phyloP scores from a whole-genome alignment of 2,113 vertebrate genomes.

The Butorides virescens region DNA sequence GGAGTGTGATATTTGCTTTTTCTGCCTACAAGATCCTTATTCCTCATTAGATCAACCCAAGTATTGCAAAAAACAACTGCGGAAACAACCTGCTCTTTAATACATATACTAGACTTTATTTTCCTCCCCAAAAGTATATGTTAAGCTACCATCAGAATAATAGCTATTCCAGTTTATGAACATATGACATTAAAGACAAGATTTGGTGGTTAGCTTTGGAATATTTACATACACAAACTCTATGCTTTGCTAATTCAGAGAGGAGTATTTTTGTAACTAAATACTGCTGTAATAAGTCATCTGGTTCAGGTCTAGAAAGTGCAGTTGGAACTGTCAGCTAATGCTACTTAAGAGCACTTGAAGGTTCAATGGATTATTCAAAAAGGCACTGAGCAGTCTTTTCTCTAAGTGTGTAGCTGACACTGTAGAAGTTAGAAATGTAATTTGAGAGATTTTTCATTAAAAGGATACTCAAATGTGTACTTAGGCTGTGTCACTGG shows the following conservation, averaged over 20 bases:
- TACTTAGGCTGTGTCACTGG: background rate
- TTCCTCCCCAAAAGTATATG: background rate
- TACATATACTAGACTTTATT: background rate
- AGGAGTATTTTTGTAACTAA: background rate
- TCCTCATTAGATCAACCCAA: background rate
- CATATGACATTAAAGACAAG: background rate
- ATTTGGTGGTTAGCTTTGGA: background rate
- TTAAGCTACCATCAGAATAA: background rate
- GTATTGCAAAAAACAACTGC: background rate
- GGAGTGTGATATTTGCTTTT: background rate
- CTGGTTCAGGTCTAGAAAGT: constrained; percentile 14
- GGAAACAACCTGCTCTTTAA: background rate
- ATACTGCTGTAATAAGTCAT: background rate
- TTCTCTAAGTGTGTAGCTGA: background rate
- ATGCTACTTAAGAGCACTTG: constrained; percentile 18
- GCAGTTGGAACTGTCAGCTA: constrained; percentile 18
- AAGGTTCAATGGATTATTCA: constrained; percentile 33
- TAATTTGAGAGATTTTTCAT: background rate
- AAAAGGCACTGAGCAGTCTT: background rate
- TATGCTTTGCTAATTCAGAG: background rate
- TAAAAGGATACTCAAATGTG: constrained; percentile 6
- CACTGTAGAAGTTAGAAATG: constrained; percentile 7
- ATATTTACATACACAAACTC: background rate
- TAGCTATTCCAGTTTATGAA: background rate
- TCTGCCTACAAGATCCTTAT: background rate